Evolutionary conservation across 2,797 vertebrate genomes (phyloP), one percentile per base, ranked within the genome.

Genomic region (Sebastes flavidus): DNA sequence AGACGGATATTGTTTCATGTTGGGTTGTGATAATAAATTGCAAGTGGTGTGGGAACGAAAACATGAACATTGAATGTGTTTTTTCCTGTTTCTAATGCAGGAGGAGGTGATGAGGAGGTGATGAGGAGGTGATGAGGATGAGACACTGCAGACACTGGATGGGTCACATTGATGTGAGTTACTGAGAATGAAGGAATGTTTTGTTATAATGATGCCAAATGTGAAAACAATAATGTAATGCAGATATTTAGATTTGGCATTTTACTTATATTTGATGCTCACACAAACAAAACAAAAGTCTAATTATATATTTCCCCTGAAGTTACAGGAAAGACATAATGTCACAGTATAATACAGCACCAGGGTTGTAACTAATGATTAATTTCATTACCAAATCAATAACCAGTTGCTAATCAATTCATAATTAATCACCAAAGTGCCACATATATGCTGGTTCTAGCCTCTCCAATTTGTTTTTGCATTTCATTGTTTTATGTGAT

Each of bases 1-100:
- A 69, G 8, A 7, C 12, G 60, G 32, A 75, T 78, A 59, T 72
- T 65, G 77, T 62, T 29, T 56, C 9, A 11, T 81, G 46, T 80
- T 24, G 30, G 36, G 58, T 24, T 52, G 71, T 58, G 5, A 78
- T 89, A 88, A 90, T 91, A 79, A 87, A 77, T 10, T 54, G 60
- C 72, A 70, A 25, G 82, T 80, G 68, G 80, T 11, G 75, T 84
- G 80, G 81, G 85, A 92, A 94, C 90, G 93, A 94, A 92, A 90
- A 90, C 76, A 63, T n/a, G 8, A 59, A 42, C 18, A n/a, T n/a
- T 6, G 7, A 38, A 27, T 29, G 12, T n/a, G 29, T 32, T 24
- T n/a, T 24, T 83, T 81, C 60, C 67, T 76, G 77, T 69, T 66
- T 61, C 56, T 65, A 18, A 2, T 1, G 76, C 59, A 67, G 56